Evolutionary conservation across 2,797 vertebrate species (phyloP).

Genomic region (Lepus oiostolus): DNA sequence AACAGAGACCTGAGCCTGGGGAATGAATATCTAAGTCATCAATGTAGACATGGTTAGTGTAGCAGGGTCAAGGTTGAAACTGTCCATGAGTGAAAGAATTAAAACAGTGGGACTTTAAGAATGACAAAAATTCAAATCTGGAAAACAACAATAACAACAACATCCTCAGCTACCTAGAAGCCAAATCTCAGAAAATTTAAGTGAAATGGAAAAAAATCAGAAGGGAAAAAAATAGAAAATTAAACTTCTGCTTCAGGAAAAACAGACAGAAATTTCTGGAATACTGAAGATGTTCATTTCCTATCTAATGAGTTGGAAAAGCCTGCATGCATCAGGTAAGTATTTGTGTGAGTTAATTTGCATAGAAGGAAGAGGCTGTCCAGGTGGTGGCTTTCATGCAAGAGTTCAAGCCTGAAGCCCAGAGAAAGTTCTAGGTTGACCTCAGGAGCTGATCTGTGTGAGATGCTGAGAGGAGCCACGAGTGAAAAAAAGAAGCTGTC

Average conservation of each 20-base stretch:
- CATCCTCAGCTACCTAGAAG: not conserved
- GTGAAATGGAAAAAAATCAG: not conserved
- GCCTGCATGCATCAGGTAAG: not conserved
- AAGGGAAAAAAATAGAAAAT: not conserved
- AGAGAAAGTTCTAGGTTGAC: not conserved
- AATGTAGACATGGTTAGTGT: not conserved
- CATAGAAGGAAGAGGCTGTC: not conserved
- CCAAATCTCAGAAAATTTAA: not conserved
- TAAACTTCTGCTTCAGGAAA: not conserved
- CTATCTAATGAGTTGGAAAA: not conserved
- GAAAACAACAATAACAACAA: not conserved
- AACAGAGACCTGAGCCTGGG: not conserved
- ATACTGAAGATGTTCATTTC: conserved; percentile 13
- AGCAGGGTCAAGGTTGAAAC: not conserved
- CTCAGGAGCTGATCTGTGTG: not conserved
- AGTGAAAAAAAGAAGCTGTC: not conserved
- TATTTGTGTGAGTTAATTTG: not conserved
- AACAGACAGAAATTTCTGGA: not conserved
- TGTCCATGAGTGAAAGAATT: not conserved
- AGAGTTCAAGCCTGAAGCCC: not conserved
- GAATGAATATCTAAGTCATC: not conserved
- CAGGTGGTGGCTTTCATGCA: not conserved
- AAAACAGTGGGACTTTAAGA: not conserved
- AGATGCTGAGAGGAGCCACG: not conserved
- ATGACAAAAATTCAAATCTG: conserved; percentile 37